Evolutionary conservation across 1,140 invertebrate species (phyloP), one percentile per base, ranked within the genome.

Genomic region (Wasmannia auropunctata): DNA sequence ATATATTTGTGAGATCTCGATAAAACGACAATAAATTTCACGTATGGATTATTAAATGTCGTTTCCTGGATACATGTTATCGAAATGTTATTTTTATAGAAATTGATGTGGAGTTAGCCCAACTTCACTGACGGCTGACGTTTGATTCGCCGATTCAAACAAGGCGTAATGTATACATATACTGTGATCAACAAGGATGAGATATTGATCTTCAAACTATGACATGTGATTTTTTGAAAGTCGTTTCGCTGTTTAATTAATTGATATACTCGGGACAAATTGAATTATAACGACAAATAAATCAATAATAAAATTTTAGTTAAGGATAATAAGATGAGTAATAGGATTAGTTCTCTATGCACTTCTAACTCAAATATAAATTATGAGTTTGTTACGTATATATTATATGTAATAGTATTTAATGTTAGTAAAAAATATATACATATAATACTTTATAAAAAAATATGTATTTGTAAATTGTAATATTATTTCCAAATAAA

Each of bases 121-220:
- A 25, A n/a, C 40, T 31, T 28, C 11, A 60, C n/a, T 63, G 60
- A 34, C 14, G 43, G 31, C n/a, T 51, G 58, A 65, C 43, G 8
- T 79, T 79, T 63, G 58, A 79, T 79, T 63, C 58, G 43, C 49
- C 43, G n/a, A 79, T 79, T 79, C 22, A 7, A 49, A 51, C 25
- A 76, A 40, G 14, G 2, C n/a, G 28, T 49, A 34, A 65, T 51
- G n/a, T 51, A 22, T 49, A 65, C 25, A 31, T 14, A 31, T 65
- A n/a, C 8, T 7, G 28, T 65, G 19, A 37, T 34, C 60, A 65
- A 28, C 43, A 49, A 79, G 28, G 7, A 37, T 10, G 31, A 51
- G 28, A 37, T 79, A 79, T 65, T 62, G 31, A 51, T 79, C 11
- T n/a, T 14, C 3, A 25, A 1, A 51, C 11, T 2, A 14, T 62